Percentiles rank a stretch among this genome's conserved stretches.
Conservation (phyloP, 1,140 invertebrate species). For the Armadillidium nasatum region DNA sequence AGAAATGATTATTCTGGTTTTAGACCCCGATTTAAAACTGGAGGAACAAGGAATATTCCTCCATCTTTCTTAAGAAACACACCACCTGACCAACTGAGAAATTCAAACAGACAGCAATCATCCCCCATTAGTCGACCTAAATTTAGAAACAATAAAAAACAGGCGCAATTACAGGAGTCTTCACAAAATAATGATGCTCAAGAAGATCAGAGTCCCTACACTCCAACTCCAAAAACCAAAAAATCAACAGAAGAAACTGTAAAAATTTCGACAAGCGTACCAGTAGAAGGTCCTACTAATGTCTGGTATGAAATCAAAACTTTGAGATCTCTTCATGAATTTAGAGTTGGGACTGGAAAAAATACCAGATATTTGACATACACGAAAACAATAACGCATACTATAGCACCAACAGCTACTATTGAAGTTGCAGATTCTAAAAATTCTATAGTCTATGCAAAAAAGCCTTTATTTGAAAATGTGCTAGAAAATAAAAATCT, state of each 20-base stretch:
- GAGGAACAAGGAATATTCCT: conserved; percentile 34
- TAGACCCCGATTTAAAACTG: conserved; percentile 32
- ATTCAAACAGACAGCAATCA: not conserved
- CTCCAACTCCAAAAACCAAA: not conserved
- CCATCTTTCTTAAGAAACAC: conserved; percentile 51
- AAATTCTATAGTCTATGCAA: conserved; percentile 6
- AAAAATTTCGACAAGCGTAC: conserved; percentile 32
- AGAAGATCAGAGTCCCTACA: not conserved
- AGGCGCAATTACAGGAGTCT: too few species aligned
- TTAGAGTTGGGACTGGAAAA: conserved; percentile 79
- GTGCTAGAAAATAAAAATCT: conserved; percentile 31
- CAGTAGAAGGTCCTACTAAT: conserved; percentile 26
- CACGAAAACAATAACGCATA: conserved; percentile 49
- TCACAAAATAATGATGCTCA: too few species aligned
- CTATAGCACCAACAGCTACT: conserved; percentile 54
- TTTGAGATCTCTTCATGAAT: conserved; percentile 80
- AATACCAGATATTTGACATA: conserved; percentile 78
- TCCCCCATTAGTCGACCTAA: not conserved
- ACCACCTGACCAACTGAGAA: conserved; percentile 70
- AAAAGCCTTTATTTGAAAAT: conserved; percentile 39
- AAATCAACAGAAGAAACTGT: conserved; percentile 33
- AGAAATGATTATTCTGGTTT: conserved; percentile 21
- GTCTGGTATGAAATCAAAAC: conserved; percentile 66
- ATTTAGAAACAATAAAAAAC: not conserved
- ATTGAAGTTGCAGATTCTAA: conserved; percentile 54